Percentiles rank a stretch among this genome's conserved stretches.
Conservation (phyloP, 2,113 vertebrate genomes). For the Lophura nycthemera region DNA sequence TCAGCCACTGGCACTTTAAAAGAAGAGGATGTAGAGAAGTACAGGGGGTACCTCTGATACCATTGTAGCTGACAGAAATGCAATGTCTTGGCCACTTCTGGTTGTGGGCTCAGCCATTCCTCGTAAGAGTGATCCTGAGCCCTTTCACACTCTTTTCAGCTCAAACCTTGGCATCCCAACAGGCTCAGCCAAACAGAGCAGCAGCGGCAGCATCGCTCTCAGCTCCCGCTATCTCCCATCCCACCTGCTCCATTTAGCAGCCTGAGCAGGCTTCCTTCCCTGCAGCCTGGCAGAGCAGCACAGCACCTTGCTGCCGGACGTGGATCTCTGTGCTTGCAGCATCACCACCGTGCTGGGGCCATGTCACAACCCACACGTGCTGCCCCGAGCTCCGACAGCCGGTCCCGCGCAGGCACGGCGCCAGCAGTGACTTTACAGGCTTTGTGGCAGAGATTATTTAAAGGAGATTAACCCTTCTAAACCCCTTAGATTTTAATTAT, state of each 20-base stretch:
- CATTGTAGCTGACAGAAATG: background rate
- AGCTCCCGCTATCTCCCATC: background rate
- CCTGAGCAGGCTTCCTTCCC: background rate
- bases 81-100: background rate
- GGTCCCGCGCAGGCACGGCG: conserved; percentile 69
- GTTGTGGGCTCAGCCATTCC: background rate
- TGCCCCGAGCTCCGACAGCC: conserved; percentile 79
- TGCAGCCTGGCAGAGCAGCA: background rate
- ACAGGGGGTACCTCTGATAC: background rate
- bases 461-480: conserved; percentile 90
- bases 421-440: conserved; percentile 85
- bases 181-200: background rate
- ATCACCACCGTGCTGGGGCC: background rate
- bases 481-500: conserved; percentile 97
- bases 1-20: background rate
- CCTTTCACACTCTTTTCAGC: conserved; percentile 37
- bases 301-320: background rate
- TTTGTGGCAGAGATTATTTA: conserved; percentile 89
- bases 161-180: conserved; percentile 32
- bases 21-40: fast-evolving
- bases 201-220: background rate
- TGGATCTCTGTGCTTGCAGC: background rate
- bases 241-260: background rate
- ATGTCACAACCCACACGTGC: conserved; percentile 49
- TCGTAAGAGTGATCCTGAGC: background rate